These are phyloP conservation scores for Galleria mellonella DNA, from an alignment of 1,140 invertebrate genomes.

Conservation along the genomic window DNA sequence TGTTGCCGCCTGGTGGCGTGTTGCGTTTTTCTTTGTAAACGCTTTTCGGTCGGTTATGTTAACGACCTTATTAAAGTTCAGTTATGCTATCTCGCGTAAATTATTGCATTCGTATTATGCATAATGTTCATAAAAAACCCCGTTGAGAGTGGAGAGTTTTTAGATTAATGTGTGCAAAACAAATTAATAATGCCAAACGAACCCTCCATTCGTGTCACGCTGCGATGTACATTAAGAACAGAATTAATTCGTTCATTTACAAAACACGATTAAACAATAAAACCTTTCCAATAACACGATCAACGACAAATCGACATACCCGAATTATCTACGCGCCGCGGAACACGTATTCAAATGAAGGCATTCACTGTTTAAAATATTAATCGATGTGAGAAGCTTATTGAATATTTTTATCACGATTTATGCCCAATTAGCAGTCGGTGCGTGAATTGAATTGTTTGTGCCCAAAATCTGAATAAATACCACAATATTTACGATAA, in stretches of 20 bases:
- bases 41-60: constrained; percentile 28
- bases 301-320: constrained; percentile 37
- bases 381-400: constrained; percentile 65
- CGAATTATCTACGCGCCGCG: constrained; percentile 52
- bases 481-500: constrained; percentile 71
- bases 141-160: constrained; percentile 3
- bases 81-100: constrained; percentile 25
- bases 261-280: constrained; percentile 26
- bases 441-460: constrained; percentile 72
- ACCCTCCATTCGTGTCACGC: constrained; percentile 14
- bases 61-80: constrained; percentile 26
- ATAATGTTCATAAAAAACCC: not conserved
- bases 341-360: constrained; percentile 59
- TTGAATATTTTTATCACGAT: constrained; percentile 69
- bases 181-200: constrained; percentile 31
- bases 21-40: constrained; percentile 23
- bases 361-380: constrained; percentile 57
- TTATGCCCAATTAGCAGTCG: constrained; percentile 67
- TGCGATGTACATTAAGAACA: constrained; percentile 2
- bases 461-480: constrained; percentile 65
- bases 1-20: constrained; percentile 46
- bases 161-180: constrained; percentile 22
- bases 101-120: constrained; percentile 20
- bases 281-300: constrained; percentile 31
- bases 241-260: constrained; percentile 1